Base-by-base conservation (phyloP, 1,140 invertebrate species). In the Dendrolimus kikuchii region DNA sequence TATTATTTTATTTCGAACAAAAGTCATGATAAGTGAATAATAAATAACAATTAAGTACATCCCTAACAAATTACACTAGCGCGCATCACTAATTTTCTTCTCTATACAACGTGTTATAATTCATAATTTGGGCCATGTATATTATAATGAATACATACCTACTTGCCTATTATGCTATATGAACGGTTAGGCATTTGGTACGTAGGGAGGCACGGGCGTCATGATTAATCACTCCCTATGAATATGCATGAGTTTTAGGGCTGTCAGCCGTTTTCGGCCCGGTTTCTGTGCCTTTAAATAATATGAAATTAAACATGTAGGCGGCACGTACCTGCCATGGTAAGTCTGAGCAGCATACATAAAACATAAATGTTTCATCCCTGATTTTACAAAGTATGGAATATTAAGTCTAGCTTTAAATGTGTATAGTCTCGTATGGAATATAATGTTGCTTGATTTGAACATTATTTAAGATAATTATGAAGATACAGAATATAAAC, bases 141-240 rank as follows among this genome's bases (percentile, higher is more conserved):
- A 23, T 23, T 23, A 53, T 57, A 57, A 62, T 62, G 57, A 62
- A 62, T 51, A 49, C 44, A 46, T 23, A 23, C 23, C 23, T 49
- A 49, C 10, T 38, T 48, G 38, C 48, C 38, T 49, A 39, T 40
- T 63, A 64, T 62, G 61, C 61, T 76, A 62, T 73, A 67, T 61
- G 43, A 49, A 55, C 50, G 47, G 55, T 65, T 60, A 63, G 60
- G 64, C 66, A 58, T 52, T 58, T 57, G 23, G 23, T 23, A 23
- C 23, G 41, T 5, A 43, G 50, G 50, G 9, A 48, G 36, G 38
- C 7, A 9, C 45, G n/a, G 8, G 45, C 7, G 55, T 51, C 59
- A 73, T 85, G 78, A 85, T 83, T 83, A 85, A 85, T 85, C 78
- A 79, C 73, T 61, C 64, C 47, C 67, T 74, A 81, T 83, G 81